Base-by-base conservation (phyloP, 2,113 vertebrate species). In the Malurus cyaneus region DNA sequence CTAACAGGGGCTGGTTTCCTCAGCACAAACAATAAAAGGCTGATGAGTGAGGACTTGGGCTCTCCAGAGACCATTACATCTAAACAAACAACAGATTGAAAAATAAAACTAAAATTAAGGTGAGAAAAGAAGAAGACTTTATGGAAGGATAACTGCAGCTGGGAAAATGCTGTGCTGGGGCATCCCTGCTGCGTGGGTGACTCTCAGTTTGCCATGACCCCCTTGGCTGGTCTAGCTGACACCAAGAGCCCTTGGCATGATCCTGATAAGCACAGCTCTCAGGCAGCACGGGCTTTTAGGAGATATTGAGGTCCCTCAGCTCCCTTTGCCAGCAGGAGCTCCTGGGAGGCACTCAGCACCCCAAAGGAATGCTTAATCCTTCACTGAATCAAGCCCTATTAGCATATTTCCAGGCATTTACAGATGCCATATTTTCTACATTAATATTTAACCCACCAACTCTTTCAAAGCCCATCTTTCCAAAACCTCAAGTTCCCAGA, bases 361-460 rank as follows among this genome's bases (percentile, higher is more conserved):
- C 85, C 14, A 11, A 76, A 95, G 71, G 44, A 83, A 66, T 0
- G 12, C 56, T 86, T 46, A 76, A 83, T 83, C 83, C 80, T 83
- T 86, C 2, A 4, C 80, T 77, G 90, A 92, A 93, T 90, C 82
- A 83, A 94, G 65, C 65, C 57, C 65, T 80, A 79, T 96, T 95
- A 93, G 80, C 90, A 90, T 90, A 90, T 96, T 97, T 98, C 91
- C 94, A 97, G 94, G 90, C 95, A 95, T 93, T 95, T 97, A 94
- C 87, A 97, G 95, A 97, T 96, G 96, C 95, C 97, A 98, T 98
- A 96, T 98, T 98, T 98, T 98, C 97, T 96, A 94, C 96, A 97
- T 98, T 98, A 98, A 97, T 98, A 98, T 97, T 98, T 97, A 98
- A 97, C 97, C 97, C 97, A 97, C 94, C 86, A 97, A 96, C 89